These are phyloP conservation scores for Troides helena DNA, from an alignment of 2,888 invertebrate genomes.

Conservation along the genomic window DNA sequence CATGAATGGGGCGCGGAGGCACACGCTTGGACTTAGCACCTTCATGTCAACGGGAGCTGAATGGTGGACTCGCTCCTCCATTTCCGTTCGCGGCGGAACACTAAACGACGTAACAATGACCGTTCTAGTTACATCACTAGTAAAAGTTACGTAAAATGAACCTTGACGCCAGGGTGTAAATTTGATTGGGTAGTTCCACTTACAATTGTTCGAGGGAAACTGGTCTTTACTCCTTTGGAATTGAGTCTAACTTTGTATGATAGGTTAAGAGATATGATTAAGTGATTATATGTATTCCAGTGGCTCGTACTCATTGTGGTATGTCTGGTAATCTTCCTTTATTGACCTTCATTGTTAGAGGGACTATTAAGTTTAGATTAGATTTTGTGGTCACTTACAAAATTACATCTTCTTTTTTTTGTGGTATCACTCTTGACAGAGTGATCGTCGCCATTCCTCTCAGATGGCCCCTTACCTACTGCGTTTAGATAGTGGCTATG, in stretches of 20 bases:
- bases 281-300: constrained; percentile 15
- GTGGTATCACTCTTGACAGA: no score
- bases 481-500: no score
- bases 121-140: constrained; percentile 44
- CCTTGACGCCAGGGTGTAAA: neutral
- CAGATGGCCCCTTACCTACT: no score
- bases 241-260: constrained; percentile 12
- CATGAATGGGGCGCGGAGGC: constrained; percentile 39
- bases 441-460: no score
- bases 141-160: constrained; percentile 36
- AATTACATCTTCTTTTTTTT: no score
- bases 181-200: constrained; percentile 17
- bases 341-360: constrained; percentile 46
- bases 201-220: neutral
- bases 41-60: constrained; percentile 46
- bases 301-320: constrained; percentile 45
- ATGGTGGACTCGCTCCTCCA: constrained; percentile 39
- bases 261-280: neutral
- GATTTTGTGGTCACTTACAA: no score
- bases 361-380: constrained; percentile 45
- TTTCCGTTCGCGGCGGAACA: constrained; percentile 61
- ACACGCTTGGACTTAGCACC: constrained; percentile 54
- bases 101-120: constrained; percentile 62
- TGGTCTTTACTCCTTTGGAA: neutral
- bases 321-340: constrained; percentile 48